Conservation (phyloP, 2,888 invertebrate species). For the Scaptomyza reducta region DNA sequence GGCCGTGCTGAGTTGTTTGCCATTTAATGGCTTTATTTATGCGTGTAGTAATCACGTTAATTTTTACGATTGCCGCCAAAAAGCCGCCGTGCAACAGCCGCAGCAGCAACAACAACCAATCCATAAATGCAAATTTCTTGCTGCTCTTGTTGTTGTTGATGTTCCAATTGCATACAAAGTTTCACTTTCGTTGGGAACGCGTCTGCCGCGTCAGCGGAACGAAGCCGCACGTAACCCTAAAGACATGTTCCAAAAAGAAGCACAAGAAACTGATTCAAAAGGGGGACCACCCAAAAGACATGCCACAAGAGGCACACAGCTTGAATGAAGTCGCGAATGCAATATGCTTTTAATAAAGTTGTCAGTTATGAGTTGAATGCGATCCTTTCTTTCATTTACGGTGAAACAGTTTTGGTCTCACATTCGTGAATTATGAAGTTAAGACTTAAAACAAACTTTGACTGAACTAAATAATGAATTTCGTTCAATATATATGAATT, state of each 20-base stretch:
- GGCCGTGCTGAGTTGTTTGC: slow-evolving; percentile 54
- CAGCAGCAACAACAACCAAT: slow-evolving; percentile 31
- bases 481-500: too few relatives aligned
- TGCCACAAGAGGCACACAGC: too few relatives aligned
- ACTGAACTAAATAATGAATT: too few relatives aligned
- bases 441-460: too few relatives aligned
- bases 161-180: slow-evolving; percentile 54
- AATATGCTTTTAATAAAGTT: slow-evolving; percentile 68
- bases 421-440: not conserved
- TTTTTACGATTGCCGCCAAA: slow-evolving; percentile 74
- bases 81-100: slow-evolving; percentile 30
- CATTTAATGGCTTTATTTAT: slow-evolving; percentile 78
- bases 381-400: slow-evolving; percentile 5
- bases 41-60: slow-evolving; percentile 77
- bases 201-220: slow-evolving; percentile 43
- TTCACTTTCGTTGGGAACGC: slow-evolving; percentile 66
- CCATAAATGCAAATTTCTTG: slow-evolving; percentile 73
- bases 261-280: slow-evolving; percentile 5
- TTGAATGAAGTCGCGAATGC: not conserved
- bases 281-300: slow-evolving; percentile 45
- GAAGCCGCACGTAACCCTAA: slow-evolving; percentile 45
- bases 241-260: slow-evolving; percentile 40
- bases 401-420: not conserved
- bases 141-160: slow-evolving; percentile 20
- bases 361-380: slow-evolving; percentile 42